Evolutionary conservation across 2,797 vertebrate species (phyloP).

Genomic region (Clamator glandarius): DNA sequence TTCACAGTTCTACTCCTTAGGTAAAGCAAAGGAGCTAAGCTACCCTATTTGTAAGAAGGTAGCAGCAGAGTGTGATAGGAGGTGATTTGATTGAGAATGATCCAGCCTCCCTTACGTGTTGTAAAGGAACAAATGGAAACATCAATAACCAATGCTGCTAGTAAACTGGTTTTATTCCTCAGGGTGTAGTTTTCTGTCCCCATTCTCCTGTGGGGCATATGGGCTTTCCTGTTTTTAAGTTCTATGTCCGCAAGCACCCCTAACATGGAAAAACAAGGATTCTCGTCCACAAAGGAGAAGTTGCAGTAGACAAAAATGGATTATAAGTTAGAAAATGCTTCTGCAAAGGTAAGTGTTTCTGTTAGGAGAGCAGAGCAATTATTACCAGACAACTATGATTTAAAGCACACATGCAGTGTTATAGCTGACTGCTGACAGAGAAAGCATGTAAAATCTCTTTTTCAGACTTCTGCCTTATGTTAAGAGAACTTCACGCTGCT

Average conservation of each 20-base stretch:
- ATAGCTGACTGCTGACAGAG: background rate
- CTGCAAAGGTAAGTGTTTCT: conserved; percentile 4
- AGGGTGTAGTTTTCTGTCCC: background rate
- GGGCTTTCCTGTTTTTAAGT: background rate
- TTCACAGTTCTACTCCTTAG: background rate
- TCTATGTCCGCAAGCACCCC: background rate
- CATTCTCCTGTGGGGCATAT: background rate
- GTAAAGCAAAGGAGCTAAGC: background rate
- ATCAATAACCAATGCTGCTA: background rate
- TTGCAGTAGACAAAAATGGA: background rate
- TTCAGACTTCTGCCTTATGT: background rate
- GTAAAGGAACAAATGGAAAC: conserved; percentile 3
- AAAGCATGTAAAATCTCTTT: background rate
- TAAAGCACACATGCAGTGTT: background rate
- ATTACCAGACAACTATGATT: background rate
- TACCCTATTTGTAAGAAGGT: background rate
- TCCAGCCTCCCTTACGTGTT: background rate
- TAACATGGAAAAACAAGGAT: background rate
- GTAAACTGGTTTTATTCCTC: background rate
- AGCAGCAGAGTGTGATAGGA: background rate
- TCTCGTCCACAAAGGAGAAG: background rate
- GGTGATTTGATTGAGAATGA: background rate
- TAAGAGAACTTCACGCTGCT: background rate
- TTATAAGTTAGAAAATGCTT: background rate
- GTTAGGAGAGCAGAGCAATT: background rate